A percentile compares a stretch with the other conserved stretches of the same genome.
Conservation (phyloP, 1,140 invertebrate genomes). For the Archivesica marissinica region DNA sequence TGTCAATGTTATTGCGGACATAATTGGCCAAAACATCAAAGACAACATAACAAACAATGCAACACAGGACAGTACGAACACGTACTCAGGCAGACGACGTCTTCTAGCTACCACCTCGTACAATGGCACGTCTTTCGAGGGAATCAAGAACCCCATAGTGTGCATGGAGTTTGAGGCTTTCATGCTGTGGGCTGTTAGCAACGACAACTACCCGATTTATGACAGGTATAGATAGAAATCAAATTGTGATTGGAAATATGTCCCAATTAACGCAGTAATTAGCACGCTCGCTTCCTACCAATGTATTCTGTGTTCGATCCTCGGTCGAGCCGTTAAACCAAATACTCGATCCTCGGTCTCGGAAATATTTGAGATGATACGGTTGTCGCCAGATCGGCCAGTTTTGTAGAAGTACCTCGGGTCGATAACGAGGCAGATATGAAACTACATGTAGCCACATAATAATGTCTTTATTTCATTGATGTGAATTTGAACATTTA, state of each 20-base stretch:
- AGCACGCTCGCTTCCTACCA: no score
- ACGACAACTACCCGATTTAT: slow-evolving; percentile 80
- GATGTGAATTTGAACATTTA: no score
- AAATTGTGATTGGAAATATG: no score
- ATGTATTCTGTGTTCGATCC: no score
- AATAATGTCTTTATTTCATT: no score
- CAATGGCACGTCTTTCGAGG: slow-evolving; percentile 69
- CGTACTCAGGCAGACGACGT: slow-evolving; percentile 66
- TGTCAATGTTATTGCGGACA: slow-evolving; percentile 45
- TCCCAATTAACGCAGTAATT: no score
- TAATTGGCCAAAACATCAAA: slow-evolving; percentile 70
- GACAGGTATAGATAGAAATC: slow-evolving; percentile 72
- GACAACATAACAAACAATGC: slow-evolving; percentile 72
- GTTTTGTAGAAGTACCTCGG: no score
- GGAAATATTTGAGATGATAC: no score
- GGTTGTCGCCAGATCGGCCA: no score
- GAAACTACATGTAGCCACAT: background rate
- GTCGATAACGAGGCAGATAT: background rate
- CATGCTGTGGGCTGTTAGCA: slow-evolving; percentile 77
- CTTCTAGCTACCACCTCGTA: slow-evolving; percentile 71
- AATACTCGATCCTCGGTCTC: no score
- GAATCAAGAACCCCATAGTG: slow-evolving; percentile 77
- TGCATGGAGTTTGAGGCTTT: slow-evolving; percentile 77
- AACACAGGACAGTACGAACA: slow-evolving; percentile 65
- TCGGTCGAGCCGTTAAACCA: no score